Conservation (phyloP, 2,888 invertebrate genomes). For the Tryphoninae sp. region DNA sequence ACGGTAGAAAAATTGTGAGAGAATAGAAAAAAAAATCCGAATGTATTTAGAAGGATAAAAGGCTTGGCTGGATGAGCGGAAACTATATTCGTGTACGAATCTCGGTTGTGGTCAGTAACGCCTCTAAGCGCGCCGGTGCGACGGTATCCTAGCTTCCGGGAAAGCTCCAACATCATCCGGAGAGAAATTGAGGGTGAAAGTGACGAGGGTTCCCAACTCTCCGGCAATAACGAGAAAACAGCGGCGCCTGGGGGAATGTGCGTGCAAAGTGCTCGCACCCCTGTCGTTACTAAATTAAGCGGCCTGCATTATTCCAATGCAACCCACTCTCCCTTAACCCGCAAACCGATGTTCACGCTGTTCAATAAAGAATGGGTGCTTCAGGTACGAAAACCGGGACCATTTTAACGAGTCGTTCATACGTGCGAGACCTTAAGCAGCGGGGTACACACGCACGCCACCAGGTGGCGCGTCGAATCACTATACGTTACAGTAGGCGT, state of each 20-base stretch:
- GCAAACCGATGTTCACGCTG: conserved; percentile 49
- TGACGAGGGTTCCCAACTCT: neutral
- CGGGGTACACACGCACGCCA: conserved; percentile 20
- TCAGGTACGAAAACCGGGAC: conserved; percentile 20
- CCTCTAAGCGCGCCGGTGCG: neutral
- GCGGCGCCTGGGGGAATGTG: neutral
- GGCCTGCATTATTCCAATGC: conserved; percentile 51
- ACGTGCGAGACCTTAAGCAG: conserved; percentile 5
- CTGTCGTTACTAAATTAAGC: conserved; percentile 43
- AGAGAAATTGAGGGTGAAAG: neutral
- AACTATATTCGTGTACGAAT: neutral
- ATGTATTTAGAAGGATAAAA: neutral
- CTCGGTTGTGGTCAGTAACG: neutral
- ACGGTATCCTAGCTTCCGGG: conserved; percentile 18
- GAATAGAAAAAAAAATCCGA: neutral
- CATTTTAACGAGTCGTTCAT: conserved; percentile 43
- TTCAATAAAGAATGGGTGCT: conserved; percentile 60
- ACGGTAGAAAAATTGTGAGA: neutral
- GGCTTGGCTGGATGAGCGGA: neutral
- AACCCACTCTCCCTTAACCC: neutral
- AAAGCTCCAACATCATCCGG: neutral
- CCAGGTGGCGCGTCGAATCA: conserved; percentile 43
- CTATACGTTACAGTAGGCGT: conserved; percentile 9
- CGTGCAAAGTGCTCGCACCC: conserved; percentile 7
- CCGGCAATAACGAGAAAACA: neutral